A percentile compares a stretch with the other conserved stretches of the same genome.
Evolutionary conservation across 92 coral and sea anemone genomes (phyloP).

Genomic region (Anthopleura xanthogrammica): DNA sequence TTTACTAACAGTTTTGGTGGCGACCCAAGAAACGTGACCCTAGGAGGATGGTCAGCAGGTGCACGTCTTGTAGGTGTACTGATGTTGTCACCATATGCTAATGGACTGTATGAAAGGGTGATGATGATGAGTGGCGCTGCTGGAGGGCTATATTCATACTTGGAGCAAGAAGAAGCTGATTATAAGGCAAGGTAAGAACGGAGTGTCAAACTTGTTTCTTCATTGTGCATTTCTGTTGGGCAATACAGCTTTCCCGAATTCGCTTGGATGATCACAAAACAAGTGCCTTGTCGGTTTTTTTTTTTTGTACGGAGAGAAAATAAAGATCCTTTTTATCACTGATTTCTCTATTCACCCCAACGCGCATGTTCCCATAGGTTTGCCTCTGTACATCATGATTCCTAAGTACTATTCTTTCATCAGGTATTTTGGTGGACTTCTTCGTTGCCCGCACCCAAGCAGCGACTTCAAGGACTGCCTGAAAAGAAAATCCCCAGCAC

Average conservation of each 20-base stretch:
- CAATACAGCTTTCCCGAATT: no score
- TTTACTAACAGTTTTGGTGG: conserved; percentile 43
- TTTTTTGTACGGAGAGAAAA: no score
- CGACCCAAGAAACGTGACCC: conserved; percentile 38
- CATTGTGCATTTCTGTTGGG: no score
- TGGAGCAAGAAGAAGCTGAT: conserved; percentile 35
- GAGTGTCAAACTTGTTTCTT: not conserved
- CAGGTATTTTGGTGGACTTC: conserved; percentile 35
- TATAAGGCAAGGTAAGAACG: conserved; percentile 32
- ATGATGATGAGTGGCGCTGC: conserved; percentile 52
- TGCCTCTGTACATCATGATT: not conserved
- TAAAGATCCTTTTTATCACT: no score
- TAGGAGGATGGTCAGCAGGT: conserved; percentile 54
- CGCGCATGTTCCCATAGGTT: no score
- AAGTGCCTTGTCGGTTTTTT: no score
- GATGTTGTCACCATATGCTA: conserved; percentile 45
- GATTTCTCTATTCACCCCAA: no score
- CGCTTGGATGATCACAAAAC: no score
- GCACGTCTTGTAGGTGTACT: conserved; percentile 40
- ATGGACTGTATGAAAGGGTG: conserved; percentile 36
- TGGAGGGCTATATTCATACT: conserved; percentile 35
- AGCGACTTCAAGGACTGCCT: conserved; percentile 33
- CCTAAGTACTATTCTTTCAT: not conserved
- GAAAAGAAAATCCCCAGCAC: conserved; percentile 13
- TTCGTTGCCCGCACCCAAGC: conserved; percentile 40